These are phyloP conservation scores for Hemaris fuciformis DNA, from an alignment of 2,888 invertebrate genomes.

Conservation along the genomic window DNA sequence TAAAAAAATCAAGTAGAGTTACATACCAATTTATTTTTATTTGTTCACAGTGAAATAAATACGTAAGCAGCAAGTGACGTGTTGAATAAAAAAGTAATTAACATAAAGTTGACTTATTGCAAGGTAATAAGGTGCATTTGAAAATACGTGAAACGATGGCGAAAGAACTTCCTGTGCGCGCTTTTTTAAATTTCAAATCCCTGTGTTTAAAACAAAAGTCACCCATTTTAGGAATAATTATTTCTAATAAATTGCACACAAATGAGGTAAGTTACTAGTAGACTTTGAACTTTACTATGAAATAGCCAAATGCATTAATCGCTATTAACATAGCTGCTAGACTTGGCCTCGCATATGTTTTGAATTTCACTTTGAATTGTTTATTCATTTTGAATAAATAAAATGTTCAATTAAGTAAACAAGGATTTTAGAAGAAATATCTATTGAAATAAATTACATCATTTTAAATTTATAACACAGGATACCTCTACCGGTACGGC, in stretches of 20 bases:
- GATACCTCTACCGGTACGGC: too few relatives aligned
- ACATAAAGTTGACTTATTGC: neutral
- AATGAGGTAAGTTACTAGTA: conserved; percentile 39
- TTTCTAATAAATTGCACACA: conserved; percentile 39
- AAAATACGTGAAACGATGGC: conserved; percentile 39
- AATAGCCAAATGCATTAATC: too few relatives aligned
- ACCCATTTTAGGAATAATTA: conserved; percentile 24
- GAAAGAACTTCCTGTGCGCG: conserved; percentile 39
- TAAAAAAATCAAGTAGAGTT: neutral
- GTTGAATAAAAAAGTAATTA: neutral
- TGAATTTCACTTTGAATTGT: too few relatives aligned
- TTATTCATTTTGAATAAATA: too few relatives aligned
- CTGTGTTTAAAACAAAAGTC: conserved; percentile 26
- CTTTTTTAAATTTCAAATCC: conserved; percentile 38
- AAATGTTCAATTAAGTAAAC: too few relatives aligned
- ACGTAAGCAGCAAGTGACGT: neutral
- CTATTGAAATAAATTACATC: too few relatives aligned
- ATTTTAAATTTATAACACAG: too few relatives aligned
- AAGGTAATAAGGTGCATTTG: neutral
- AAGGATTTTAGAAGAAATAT: too few relatives aligned
- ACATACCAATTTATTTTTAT: neutral
- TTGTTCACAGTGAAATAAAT: neutral
- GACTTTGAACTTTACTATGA: neutral
- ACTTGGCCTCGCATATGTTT: too few relatives aligned
- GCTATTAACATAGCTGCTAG: too few relatives aligned